Percentiles rank a stretch among this genome's conserved stretches.
Evolutionary conservation across 2,797 vertebrate genomes (phyloP).

Genomic region (Psittacula echo): DNA sequence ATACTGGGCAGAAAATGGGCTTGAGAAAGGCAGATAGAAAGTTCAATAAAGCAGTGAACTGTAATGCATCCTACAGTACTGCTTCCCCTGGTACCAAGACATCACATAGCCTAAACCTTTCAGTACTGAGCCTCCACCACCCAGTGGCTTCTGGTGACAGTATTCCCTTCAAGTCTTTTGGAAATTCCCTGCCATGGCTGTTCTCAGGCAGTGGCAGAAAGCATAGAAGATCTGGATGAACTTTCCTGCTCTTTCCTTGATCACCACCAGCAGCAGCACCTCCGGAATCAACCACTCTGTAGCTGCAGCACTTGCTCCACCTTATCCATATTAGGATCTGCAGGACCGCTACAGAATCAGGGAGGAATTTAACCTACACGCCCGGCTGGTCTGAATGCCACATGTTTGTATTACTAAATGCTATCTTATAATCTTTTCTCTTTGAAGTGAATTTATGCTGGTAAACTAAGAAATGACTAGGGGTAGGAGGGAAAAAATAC

Average conservation of each 20-base stretch:
- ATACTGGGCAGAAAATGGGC: not conserved
- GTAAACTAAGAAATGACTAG: not conserved
- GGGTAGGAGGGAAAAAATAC: not conserved
- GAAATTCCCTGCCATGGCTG: not conserved
- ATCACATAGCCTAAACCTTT: not conserved
- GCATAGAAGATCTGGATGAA: not conserved
- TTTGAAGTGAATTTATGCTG: not conserved
- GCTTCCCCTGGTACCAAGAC: not conserved
- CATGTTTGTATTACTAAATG: not conserved
- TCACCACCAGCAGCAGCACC: not conserved
- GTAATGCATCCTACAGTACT: not conserved
- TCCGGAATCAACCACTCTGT: not conserved
- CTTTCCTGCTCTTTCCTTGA: not conserved
- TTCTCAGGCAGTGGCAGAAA: not conserved
- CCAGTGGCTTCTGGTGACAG: fast-evolving
- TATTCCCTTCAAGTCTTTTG: not conserved
- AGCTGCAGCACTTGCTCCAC: not conserved
- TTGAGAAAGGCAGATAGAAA: not conserved
- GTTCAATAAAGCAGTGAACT: not conserved
- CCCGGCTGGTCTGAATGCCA: not conserved
- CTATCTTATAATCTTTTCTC: not conserved
- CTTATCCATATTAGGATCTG: not conserved
- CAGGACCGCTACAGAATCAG: not conserved
- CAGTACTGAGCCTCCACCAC: not conserved
- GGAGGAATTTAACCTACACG: not conserved